Evolutionary conservation across 2,888 invertebrate genomes (phyloP), one percentile per base, ranked within the genome.

Genomic region (Chrysomela aeneicollis): DNA sequence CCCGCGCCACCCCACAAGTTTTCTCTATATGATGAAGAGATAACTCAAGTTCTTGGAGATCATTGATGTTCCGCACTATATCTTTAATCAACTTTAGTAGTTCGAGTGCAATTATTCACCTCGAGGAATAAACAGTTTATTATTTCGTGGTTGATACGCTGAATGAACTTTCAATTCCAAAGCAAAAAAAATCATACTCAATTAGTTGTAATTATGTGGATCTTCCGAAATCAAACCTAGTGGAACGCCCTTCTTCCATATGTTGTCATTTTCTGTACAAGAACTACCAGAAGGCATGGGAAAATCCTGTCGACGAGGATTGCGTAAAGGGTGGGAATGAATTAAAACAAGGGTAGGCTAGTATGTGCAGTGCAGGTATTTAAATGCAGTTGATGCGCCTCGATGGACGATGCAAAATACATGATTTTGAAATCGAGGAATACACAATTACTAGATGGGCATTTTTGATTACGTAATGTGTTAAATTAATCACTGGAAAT

Each of bases 291-390:
- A 42, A 15, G 42, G 42, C 42, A 42, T 42, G 42, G 42, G 42
- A 42, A 42, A 42, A 42, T 42, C n/a, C 26, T 26, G 42, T 42
- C n/a, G n/a, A 15, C 42, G 15, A 42, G 42, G 10, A 42, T 42
- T 42, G 42, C 12, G 42, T 8, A 42, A 42, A 42, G 42, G 42
- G 42, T 42, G 42, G 42, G 42, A 42, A 42, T 42, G n/a, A 12
- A 42, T 42, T 15, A 15, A 42, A 42, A 42, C 2, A 15, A 42
- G 42, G 42, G 12, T 42, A 42, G 42, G 42, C 15, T n/a, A 42
- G 42, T n/a, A 42, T n/a, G n/a, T n/a, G n/a, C n/a, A n/a, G n/a
- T n/a, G n/a, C 42, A 42, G 42, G 42, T 42, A 42, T 42, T 42
- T 15, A 15, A 15, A 26, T 26, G 26, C 6, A 26, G 26, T 26